Evolutionary conservation across 2,797 vertebrate genomes (phyloP).

Genomic region (Telmatherina bonti): DNA sequence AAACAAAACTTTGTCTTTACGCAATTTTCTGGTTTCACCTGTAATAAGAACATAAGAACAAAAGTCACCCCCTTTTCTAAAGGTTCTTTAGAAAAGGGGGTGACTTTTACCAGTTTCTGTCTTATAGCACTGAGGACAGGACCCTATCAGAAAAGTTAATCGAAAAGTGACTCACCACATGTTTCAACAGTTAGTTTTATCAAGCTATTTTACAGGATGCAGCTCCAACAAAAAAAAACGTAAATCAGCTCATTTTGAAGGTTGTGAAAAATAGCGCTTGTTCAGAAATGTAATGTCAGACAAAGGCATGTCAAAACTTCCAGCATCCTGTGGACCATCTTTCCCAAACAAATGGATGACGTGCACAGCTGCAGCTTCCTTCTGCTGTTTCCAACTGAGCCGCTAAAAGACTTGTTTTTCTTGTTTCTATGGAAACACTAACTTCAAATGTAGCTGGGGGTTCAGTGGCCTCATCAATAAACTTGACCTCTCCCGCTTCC

Average conservation of each 20-base stretch:
- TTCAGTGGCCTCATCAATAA: not conserved
- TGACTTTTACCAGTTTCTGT: too few species aligned
- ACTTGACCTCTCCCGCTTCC: not conserved
- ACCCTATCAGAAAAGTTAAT: too few species aligned
- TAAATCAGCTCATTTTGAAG: not conserved
- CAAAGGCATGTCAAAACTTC: not conserved
- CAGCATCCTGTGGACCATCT: not conserved
- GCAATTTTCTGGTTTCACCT: not conserved
- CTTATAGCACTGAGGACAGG: too few species aligned
- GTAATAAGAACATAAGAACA: not conserved
- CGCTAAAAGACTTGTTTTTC: not conserved
- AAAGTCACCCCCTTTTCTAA: too few species aligned
- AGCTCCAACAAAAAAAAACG: not conserved
- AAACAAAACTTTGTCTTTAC: not conserved
- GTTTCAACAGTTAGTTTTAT: too few species aligned
- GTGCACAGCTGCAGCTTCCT: slow-evolving; percentile 12
- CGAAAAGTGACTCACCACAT: too few species aligned
- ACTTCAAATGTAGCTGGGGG: not conserved
- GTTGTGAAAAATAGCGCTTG: not conserved
- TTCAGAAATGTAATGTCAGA: not conserved
- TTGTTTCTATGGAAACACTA: not conserved
- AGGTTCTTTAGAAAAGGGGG: not conserved
- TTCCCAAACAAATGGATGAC: not conserved
- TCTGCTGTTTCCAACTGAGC: not conserved
- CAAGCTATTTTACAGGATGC: not conserved